Evolutionary conservation across 2,113 vertebrate genomes (phyloP).

Genomic region (Mugil cephalus): DNA sequence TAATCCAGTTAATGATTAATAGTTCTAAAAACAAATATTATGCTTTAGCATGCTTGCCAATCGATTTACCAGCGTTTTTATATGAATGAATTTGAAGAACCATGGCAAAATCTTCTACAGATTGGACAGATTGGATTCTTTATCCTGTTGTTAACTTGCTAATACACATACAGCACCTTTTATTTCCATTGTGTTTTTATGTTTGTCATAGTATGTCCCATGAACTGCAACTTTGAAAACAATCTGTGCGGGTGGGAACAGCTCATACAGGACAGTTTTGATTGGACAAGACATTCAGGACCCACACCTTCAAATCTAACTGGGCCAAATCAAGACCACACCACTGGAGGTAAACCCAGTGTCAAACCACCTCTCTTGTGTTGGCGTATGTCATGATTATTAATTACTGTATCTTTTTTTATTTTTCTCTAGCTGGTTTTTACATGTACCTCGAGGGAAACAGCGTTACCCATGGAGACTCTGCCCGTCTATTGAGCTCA

Average conservation of each 20-base stretch:
- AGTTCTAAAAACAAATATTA: not conserved
- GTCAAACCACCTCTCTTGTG: not conserved
- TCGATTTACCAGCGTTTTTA: slow-evolving; percentile 1
- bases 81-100: not conserved
- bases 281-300: slow-evolving; percentile 86
- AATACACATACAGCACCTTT: not conserved
- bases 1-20: not conserved
- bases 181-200: slow-evolving; percentile 12
- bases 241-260: slow-evolving; percentile 84
- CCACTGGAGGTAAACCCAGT: slow-evolving; percentile 81
- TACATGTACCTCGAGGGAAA: slow-evolving; percentile 86
- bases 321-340: slow-evolving; percentile 86
- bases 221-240: slow-evolving; percentile 82
- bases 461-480: slow-evolving; percentile 63
- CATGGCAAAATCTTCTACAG: not conserved
- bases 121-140: not conserved
- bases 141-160: too few species aligned
- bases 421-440: slow-evolving; percentile 80
- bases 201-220: slow-evolving; percentile 68
- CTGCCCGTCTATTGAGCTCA: slow-evolving; percentile 80
- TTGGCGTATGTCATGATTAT: not conserved
- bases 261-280: slow-evolving; percentile 80
- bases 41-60: not conserved
- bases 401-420: not conserved
- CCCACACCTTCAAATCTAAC: slow-evolving; percentile 81